Base-by-base conservation (phyloP, 2,113 vertebrate genomes). In the Plectropomus leopardus region DNA sequence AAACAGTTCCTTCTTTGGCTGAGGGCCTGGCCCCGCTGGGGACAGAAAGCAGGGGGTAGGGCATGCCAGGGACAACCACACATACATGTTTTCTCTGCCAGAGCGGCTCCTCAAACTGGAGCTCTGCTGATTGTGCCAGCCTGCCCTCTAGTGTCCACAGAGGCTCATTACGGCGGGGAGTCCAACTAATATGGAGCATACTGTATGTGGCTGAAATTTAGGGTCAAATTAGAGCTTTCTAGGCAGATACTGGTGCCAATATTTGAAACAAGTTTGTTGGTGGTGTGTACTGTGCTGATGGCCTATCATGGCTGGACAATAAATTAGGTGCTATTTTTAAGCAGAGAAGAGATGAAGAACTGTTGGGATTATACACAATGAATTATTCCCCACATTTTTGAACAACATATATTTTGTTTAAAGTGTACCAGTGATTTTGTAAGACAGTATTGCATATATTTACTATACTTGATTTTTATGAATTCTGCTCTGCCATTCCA, bases 81-180 rank as follows among this genome's bases (percentile, higher is more conserved):
- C 47, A 0, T 55, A 21, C 26, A 24, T 14, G 8, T 54, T 50
- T 72, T 21, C 19, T 15, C 19, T 45, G 44, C 1, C 59, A 44
- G 15, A 68, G n/a, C 1, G 0, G 34, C 28, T 45, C 47, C 21
- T 17, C 7, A 24, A 47, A 17, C 13, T 45, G 44, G n/a, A 19
- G 48, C 28, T 14, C 61, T n/a, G 28, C 58, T 48, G 73, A 30
- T n/a, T 84, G 87, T 53, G 59, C 40, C 34, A 91, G 47, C 1
- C 82, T 82, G 88, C 80, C 90, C 60, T 82, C 91, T 88, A 85
- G 76, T 74, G 89, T 1, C 48, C 3, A 16, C 21, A 63, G 1
- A 51, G 47, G 21, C 2, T 13, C 28, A n/a, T 79, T 70, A 63
- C 64, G 76, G 24, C 16, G 16, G 26, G 7, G 1, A 54, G 4